Evolutionary conservation across 30 jellyfish, hydroid and myxozoan genomes (phyloP).

Genomic region (Rhopilema esculentum): DNA sequence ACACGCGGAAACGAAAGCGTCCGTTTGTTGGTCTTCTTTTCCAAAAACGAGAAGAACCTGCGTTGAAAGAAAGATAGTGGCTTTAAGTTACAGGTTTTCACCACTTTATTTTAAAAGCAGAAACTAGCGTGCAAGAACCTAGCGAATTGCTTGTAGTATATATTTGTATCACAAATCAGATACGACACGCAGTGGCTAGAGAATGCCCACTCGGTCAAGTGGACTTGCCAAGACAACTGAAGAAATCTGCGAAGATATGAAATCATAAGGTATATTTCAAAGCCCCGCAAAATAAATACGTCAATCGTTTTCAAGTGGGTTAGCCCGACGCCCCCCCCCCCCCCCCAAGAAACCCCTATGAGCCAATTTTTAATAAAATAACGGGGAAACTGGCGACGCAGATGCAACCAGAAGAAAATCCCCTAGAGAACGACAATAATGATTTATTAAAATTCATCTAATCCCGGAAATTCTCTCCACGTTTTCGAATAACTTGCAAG

Average conservation of each 20-base stretch:
- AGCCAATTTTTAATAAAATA: no score
- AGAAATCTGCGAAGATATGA: no score
- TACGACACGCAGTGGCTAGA: no score
- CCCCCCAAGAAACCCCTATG: no score
- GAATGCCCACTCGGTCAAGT: no score
- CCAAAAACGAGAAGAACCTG: constrained; percentile 95
- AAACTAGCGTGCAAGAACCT: neutral
- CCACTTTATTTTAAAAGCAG: neutral
- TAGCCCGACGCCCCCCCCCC: no score
- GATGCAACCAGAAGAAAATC: neutral
- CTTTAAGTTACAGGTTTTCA: neutral
- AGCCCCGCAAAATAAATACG: no score
- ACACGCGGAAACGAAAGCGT: constrained; percentile 89
- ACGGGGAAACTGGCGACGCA: no score
- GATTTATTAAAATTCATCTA: neutral
- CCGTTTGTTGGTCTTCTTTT: constrained; percentile 85
- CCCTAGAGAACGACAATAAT: neutral
- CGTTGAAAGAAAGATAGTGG: neutral
- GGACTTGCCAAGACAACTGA: no score
- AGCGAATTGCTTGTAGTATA: neutral
- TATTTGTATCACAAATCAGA: no score
- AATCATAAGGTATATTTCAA: no score
- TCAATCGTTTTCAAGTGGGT: no score
- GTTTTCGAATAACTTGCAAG: constrained; percentile 4
- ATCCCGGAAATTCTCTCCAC: constrained; percentile 40